These are phyloP conservation scores for Heteractis magnifica DNA, from an alignment of 92 coral and sea anemone species.

Conservation along the genomic window DNA sequence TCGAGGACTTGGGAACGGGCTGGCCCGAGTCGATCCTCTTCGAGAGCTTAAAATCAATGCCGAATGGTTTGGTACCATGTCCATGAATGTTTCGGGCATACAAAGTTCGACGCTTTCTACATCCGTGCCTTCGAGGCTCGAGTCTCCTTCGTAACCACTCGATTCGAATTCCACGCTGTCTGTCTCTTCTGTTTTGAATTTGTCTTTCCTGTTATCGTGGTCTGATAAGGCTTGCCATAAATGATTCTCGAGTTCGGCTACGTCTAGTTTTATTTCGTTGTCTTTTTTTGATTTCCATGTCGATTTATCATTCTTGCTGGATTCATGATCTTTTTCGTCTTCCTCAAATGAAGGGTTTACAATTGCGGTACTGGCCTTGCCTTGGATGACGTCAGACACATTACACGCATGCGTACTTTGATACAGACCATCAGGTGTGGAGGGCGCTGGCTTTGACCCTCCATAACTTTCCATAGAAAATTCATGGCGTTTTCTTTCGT, in stretches of 20 bases:
- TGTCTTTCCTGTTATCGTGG: not conserved
- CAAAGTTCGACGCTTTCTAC: constrained; percentile 20
- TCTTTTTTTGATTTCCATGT: not conserved
- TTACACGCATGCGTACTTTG: constrained; percentile 25
- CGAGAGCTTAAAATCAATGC: constrained; percentile 25
- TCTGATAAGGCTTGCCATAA: constrained; percentile 17
- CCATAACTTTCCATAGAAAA: constrained; percentile 14
- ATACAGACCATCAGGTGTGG: not conserved
- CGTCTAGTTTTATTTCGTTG: not conserved
- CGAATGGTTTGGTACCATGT: constrained; percentile 33
- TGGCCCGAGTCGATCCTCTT: constrained; percentile 17
- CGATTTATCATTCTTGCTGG: not conserved
- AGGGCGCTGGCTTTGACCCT: not conserved
- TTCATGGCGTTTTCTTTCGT: not conserved
- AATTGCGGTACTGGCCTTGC: constrained; percentile 31
- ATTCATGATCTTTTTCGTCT: constrained; percentile 15
- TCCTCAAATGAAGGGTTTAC: constrained; percentile 51
- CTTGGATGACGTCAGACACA: constrained; percentile 45
- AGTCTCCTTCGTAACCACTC: constrained; percentile 34
- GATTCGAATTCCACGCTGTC: constrained; percentile 17
- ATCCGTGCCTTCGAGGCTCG: constrained; percentile 27
- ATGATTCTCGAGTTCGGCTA: constrained; percentile 11
- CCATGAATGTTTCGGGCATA: constrained; percentile 37
- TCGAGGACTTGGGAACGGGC: constrained; percentile 35
- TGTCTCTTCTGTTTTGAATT: not conserved